phyloP scores from a whole-genome alignment of 2,797 vertebrate genomes.

The Eulemur rubriventer region DNA sequence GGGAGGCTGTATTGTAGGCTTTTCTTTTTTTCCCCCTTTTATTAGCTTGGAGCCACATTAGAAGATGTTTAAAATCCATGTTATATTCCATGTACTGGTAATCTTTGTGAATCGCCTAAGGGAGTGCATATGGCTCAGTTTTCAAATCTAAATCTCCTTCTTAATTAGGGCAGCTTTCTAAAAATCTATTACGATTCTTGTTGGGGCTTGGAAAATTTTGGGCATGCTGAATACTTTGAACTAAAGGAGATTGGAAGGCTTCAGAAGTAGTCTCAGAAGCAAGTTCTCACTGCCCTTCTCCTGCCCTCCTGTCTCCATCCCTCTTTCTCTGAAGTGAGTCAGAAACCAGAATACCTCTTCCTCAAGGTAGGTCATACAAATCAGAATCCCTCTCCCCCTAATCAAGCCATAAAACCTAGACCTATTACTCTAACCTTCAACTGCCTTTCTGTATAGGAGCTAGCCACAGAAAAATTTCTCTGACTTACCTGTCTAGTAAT shows the following conservation, averaged over 20 bases:
- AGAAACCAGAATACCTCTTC: neutral
- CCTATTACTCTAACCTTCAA: neutral
- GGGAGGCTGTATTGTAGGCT: neutral
- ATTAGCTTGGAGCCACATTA: constrained; percentile 31
- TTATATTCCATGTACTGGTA: neutral
- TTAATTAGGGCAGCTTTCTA: constrained; percentile 11
- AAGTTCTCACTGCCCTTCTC: neutral
- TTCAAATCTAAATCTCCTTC: constrained; percentile 31
- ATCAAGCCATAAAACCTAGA: neutral
- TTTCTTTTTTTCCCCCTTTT: neutral
- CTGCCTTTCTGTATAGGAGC: neutral
- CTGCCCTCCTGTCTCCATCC: neutral
- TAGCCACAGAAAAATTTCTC: neutral
- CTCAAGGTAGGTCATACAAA: neutral
- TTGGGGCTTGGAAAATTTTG: neutral
- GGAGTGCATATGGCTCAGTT: neutral
- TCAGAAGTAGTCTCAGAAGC: neutral
- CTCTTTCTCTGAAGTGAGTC: neutral
- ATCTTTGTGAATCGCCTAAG: constrained; percentile 19
- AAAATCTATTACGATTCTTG: neutral
- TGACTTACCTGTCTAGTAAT: neutral
- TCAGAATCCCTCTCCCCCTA: neutral
- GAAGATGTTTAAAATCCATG: neutral
- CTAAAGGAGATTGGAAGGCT: neutral
- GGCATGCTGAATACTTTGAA: neutral